Conservation (phyloP, 1,140 invertebrate genomes). For the Platyscapa corneri region DNA sequence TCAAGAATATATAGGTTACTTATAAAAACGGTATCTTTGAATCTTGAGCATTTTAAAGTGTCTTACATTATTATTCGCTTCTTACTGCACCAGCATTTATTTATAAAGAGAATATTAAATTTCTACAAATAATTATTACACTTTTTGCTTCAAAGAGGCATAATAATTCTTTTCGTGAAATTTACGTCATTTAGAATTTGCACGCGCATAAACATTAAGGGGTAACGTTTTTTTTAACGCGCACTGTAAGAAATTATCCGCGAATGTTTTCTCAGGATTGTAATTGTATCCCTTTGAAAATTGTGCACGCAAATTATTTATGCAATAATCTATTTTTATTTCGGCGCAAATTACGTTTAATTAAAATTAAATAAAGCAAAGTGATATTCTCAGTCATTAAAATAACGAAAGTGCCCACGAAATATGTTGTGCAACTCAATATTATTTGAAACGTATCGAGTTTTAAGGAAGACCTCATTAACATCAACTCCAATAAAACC, state of each 20-base stretch:
- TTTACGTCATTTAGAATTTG: not conserved
- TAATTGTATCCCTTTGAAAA: not conserved
- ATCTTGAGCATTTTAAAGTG: not conserved
- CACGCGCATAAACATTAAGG: not conserved
- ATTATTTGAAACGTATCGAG: not conserved
- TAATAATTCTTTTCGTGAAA: not conserved
- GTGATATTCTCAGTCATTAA: not conserved
- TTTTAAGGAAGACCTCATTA: not conserved
- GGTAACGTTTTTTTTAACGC: not conserved
- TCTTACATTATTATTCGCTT: not conserved
- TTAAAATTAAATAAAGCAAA: not conserved
- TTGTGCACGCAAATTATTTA: too few species aligned
- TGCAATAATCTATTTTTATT: too few species aligned
- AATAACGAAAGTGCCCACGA: not conserved
- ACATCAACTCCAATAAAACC: not conserved
- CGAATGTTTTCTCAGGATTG: not conserved
- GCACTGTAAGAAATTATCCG: not conserved
- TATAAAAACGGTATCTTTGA: not conserved
- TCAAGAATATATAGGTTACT: not conserved
- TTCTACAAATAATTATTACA: not conserved
- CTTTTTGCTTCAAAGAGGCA: not conserved
- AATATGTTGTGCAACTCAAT: not conserved
- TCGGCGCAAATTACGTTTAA: too few species aligned
- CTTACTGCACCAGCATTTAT: not conserved
- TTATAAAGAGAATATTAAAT: not conserved